These are phyloP conservation scores for Meloe dianella DNA, from an alignment of 2,888 invertebrate genomes.

Conservation along the genomic window DNA sequence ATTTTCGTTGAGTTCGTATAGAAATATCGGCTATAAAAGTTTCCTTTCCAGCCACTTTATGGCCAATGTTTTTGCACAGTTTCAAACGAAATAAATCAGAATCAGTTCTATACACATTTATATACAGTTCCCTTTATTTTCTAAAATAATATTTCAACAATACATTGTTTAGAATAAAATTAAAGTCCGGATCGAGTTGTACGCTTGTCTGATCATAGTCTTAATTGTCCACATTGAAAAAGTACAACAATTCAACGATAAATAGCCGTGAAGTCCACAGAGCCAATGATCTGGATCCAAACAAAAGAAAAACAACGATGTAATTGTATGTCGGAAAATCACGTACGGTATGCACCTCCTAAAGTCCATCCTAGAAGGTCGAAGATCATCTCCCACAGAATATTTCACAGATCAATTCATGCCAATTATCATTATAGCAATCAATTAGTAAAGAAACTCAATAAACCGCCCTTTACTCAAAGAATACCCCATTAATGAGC, in stretches of 20 bases:
- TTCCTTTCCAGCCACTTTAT: slow-evolving; percentile 51
- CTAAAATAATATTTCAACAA: neutral
- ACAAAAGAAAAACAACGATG: slow-evolving; percentile 49
- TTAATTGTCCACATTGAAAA: slow-evolving; percentile 38
- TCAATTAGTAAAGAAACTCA: neutral
- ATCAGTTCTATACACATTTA: slow-evolving; percentile 50
- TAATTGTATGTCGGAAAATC: slow-evolving; percentile 56
- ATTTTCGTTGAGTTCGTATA: slow-evolving; percentile 54
- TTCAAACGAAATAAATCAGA: slow-evolving; percentile 48
- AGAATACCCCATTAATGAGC: slow-evolving; percentile 41
- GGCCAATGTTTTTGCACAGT: slow-evolving; percentile 27
- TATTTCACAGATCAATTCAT: neutral
- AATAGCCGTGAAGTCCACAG: slow-evolving; percentile 51
- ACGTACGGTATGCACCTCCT: slow-evolving; percentile 49
- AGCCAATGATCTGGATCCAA: slow-evolving; percentile 27
- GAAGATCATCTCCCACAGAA: slow-evolving; percentile 48
- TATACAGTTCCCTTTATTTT: neutral
- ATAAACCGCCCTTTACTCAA: neutral
- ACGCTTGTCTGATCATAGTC: slow-evolving; percentile 26
- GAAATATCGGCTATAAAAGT: slow-evolving; percentile 53
- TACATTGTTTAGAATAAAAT: slow-evolving; percentile 18
- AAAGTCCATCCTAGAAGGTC: slow-evolving; percentile 53
- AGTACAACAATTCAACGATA: slow-evolving; percentile 51
- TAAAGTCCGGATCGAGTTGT: slow-evolving; percentile 23
- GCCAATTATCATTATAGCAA: slow-evolving; percentile 7